Base-by-base conservation (phyloP, 2,113 vertebrate genomes). In the Nymphicus hollandicus region DNA sequence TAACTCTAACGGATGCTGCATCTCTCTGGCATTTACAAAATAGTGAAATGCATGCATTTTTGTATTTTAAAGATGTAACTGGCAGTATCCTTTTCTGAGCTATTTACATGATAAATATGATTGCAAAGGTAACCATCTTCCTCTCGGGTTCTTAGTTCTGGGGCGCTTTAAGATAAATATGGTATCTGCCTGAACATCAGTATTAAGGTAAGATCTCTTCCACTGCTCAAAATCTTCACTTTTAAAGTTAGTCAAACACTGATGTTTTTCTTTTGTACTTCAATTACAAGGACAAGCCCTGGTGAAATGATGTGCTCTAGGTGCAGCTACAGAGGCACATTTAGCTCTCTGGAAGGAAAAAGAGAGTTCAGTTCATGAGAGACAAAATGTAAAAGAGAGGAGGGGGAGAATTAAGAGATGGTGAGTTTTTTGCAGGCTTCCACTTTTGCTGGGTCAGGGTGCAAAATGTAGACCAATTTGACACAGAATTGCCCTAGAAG, bases 21-120 rank as follows among this genome's bases (percentile, higher is more conserved):
- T 99, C 98, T 98, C 98, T 96, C 98, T 99, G 99, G 99, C 99
- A 99, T 99, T 99, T 99, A 98, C 98, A 98, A 98, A 98, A 98
- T 97, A 99, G 98, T 98, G 98, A 99, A 98, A 98, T 98, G 98
- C 98, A 98, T 91, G 98, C 97, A 94, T 78, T 95, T 98, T 96
- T 92, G 96, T 98, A 97, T 98, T 98, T 98, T 98, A 96, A 98
- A 98, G 97, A 98, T 94, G 96, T 97, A 97, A 98, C 97, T 98
- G 98, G 95, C 97, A 96, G 92, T 96, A 97, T 98, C 97, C 95
- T 96, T 97, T 96, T 95, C 95, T 96, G 91, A 97, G 97, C 96
- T 97, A 90, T 97, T 93, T 95, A 95, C 97, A 86, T 97, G 95
- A 98, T 95, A 97, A 98, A 98, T 97, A 97, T 96, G 96, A 97